Evolutionary conservation across 2,888 invertebrate species (phyloP), one percentile per base, ranked within the genome.

Genomic region (Brachynemurus nebulosus): DNA sequence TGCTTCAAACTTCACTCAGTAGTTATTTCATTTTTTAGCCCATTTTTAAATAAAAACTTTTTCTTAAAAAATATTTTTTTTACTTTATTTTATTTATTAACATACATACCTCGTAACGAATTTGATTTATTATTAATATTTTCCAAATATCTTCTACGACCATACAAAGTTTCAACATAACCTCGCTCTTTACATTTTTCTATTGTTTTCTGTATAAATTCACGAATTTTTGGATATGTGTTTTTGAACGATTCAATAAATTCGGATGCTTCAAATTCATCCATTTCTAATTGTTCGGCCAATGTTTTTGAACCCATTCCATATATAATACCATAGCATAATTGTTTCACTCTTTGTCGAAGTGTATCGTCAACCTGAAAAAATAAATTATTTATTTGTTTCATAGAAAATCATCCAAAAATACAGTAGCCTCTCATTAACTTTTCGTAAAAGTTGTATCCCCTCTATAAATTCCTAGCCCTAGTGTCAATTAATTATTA

Each of bases 291-390:
- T 50, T 81, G 78, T 47, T 86, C 84, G 0, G 85, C 77, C 21
- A 98, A 67, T 1, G 86, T 74, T 56, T 76, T 84, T 46, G 76
- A 71, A 2, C 96, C 92, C 82, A 97, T 97, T 6, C 97, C 98
- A 62, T 98, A 98, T 45, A 98, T 82, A 56, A 98, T 90, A 5
- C 92, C 96, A 64, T 97, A 97, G 60, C 92, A 92, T 21, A 96
- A 75, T 66, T 91, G 80, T 63, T 95, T 93, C 4, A 92, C 85
- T 57, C 83, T 81, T 57, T 91, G 86, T 37, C 96, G 72, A 53
- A 88, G 70, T 45, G 75, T 73, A 45, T 80, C 77, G 30, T 81
- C 79, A 0, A 96, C 81, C 74, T 79, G 53, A 45, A 45, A 51
- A 14, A 37, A 43, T 33, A 45, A n/a, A n/a, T n/a, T n/a, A 23